Base-by-base conservation (phyloP, 2,888 invertebrate species). In the Cataglyphis albicans region DNA sequence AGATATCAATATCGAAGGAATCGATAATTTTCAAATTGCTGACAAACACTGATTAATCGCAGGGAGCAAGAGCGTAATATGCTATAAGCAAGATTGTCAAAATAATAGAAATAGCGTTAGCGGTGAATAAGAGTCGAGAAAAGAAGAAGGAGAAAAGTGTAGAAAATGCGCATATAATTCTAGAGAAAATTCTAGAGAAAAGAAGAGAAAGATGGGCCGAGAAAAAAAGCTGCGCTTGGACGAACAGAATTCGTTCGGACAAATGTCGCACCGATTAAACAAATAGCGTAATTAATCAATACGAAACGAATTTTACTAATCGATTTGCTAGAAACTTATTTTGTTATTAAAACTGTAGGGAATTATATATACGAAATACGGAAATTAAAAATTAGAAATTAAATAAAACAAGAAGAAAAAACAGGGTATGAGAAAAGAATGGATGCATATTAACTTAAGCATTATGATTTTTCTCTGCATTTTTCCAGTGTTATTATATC, bases 61-160 rank as follows among this genome's bases (percentile, higher is more conserved):
- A 72, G 80, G 41, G 29, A 83, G 52, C 48, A 55, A 68, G 64
- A 9, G 44, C 76, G 67, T 65, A 57, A 32, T 74, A 52, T 52
- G 25, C 29, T 29, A 55, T 63, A 81, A 81, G 63, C 64, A 63
- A 59, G 32, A 55, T 29, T 76, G 25, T 35, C 75, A 41, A 38
- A 75, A 67, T 67, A 67, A 65, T 65, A 55, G 25, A 29, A 59
- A 57, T 10, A 75, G 75, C 65, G 35, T 21, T 44, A 78, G 44
- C 29, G 21, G 63, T 64, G 64, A 75, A 44, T 76, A 41, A 64
- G 41, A 65, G 65, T 10, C 15, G 12, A 72, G 61, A 68, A n/a
- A 52, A 81, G 70, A 64, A 74, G 41, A 59, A 76, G 35, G 32
- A 68, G 70, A 21, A 32, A 75, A 64, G 44, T 63, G 38, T 74